phyloP scores from a whole-genome alignment of 2,113 vertebrate species.

The Sminthopsis crassicaudata region DNA sequence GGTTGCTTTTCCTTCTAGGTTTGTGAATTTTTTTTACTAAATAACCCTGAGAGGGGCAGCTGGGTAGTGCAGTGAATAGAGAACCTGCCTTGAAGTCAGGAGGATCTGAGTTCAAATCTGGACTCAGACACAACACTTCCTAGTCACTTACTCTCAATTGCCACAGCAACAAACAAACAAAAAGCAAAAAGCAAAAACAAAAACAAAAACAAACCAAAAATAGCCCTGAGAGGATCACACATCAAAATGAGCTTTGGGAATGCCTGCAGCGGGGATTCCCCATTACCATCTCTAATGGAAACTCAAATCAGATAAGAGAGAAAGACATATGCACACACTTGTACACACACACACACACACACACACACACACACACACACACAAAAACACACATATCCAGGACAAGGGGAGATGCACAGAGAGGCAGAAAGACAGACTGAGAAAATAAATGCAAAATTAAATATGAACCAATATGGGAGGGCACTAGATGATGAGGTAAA shows the following conservation, averaged over 20 bases:
- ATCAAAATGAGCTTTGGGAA: background rate
- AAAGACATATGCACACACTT: too few relatives aligned
- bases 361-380: too few relatives aligned
- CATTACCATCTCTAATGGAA: background rate
- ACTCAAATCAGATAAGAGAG: background rate
- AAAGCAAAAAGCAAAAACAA: too few relatives aligned
- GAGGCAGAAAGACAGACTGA: background rate
- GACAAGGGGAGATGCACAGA: too few relatives aligned
- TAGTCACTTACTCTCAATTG: too few relatives aligned
- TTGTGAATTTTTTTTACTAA: background rate
- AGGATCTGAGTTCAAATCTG: too few relatives aligned
- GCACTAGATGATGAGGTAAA: background rate
- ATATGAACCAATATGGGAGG: background rate
- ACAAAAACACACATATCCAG: too few relatives aligned
- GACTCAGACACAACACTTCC: too few relatives aligned
- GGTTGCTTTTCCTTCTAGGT: background rate
- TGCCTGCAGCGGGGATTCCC: background rate
- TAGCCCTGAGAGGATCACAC: background rate
- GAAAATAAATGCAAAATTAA: background rate
- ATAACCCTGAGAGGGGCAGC: background rate
- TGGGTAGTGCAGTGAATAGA: too few relatives aligned
- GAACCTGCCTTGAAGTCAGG: too few relatives aligned
- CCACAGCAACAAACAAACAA: too few relatives aligned
- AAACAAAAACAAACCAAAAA: background rate
- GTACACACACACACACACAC: too few relatives aligned